Conservation (phyloP, 2,888 invertebrate genomes). For the Dromius quadrimaculatus region DNA sequence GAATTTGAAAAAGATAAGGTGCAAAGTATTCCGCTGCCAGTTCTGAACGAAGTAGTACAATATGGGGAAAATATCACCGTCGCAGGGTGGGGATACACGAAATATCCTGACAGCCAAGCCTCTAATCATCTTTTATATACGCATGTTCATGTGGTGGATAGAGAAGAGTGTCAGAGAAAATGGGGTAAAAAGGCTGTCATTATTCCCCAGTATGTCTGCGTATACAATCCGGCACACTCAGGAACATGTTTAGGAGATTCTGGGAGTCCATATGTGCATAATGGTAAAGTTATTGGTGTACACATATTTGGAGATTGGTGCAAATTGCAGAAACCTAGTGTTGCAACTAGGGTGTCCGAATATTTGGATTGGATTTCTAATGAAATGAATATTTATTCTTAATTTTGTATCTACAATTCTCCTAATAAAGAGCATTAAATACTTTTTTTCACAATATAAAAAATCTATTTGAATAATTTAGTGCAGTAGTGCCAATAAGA, state of each 20-base stretch:
- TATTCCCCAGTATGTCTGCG: not conserved
- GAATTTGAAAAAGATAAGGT: not conserved
- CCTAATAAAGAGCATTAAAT: no score
- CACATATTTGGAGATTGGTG: conserved; percentile 37
- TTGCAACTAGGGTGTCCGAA: conserved; percentile 8
- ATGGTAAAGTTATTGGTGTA: conserved; percentile 23
- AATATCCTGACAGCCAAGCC: not conserved
- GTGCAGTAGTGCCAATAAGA: no score
- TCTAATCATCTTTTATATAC: not conserved
- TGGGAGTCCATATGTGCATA: conserved; percentile 12
- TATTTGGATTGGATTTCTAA: conserved; percentile 15
- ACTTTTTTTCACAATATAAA: no score
- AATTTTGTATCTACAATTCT: not conserved
- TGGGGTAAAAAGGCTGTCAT: not conserved
- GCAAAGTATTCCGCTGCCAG: not conserved
- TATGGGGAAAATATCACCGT: not conserved
- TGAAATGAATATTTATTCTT: not conserved
- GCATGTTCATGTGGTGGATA: not conserved
- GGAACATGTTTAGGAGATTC: conserved; percentile 37
- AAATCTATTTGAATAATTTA: no score
- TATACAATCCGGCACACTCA: not conserved
- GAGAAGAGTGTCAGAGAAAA: not conserved
- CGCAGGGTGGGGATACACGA: conserved; percentile 34
- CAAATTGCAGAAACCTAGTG: conserved; percentile 4
- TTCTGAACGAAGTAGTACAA: not conserved